A percentile compares a stretch with the other conserved stretches of the same genome.
Conservation (phyloP, 2,888 invertebrate species). For the Melanostoma scalare region DNA sequence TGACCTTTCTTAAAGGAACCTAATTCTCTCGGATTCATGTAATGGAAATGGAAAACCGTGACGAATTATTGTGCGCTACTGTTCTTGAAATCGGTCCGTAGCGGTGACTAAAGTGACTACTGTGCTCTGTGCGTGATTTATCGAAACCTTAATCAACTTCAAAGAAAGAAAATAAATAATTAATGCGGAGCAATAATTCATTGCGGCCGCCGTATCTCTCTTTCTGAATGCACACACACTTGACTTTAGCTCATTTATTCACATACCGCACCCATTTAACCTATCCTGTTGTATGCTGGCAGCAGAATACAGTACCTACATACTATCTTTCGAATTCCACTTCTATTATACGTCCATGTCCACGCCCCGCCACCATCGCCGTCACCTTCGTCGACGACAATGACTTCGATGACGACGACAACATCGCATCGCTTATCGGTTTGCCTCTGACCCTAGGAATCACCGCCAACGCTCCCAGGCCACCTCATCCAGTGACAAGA, state of each 20-base stretch:
- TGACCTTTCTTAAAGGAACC: constrained; percentile 53
- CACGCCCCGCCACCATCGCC: constrained; percentile 40
- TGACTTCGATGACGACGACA: constrained; percentile 68
- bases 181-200: constrained; percentile 71
- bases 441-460: constrained; percentile 66
- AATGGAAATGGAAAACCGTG: constrained; percentile 30
- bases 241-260: constrained; percentile 66
- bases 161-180: constrained; percentile 71
- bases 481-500: constrained; percentile 47
- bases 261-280: constrained; percentile 71
- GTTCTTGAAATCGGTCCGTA: constrained; percentile 26
- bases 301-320: constrained; percentile 43
- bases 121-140: constrained; percentile 64
- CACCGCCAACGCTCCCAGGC: constrained; percentile 48
- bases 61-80: constrained; percentile 53
- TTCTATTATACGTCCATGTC: background rate
- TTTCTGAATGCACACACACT: constrained; percentile 31
- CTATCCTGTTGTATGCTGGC: constrained; percentile 46
- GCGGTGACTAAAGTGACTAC: constrained; percentile 44
- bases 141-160: constrained; percentile 66
- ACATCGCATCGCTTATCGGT: constrained; percentile 71
- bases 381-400: constrained; percentile 50
- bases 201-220: constrained; percentile 66
- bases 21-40: constrained; percentile 27
- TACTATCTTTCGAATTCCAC: no score